These are phyloP conservation scores for Triops cancriformis DNA, from an alignment of 1,140 invertebrate genomes.

Conservation along the genomic window DNA sequence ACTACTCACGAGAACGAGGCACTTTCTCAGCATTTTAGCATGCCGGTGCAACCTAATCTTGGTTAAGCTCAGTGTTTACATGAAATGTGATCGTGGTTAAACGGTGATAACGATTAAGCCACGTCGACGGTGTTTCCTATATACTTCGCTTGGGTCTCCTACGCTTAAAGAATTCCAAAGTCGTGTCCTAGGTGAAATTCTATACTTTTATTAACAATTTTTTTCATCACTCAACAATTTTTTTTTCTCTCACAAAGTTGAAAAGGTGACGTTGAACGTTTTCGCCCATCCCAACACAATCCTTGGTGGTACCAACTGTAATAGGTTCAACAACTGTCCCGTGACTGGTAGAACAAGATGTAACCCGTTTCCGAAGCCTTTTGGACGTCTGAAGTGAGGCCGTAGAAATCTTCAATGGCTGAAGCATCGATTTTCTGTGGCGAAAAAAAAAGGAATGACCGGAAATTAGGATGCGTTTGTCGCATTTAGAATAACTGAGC, in stretches of 20 bases:
- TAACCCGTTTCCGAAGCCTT: slow-evolving; percentile 99
- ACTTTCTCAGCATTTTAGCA: not conserved
- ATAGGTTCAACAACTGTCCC: slow-evolving; percentile 48
- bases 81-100: not conserved
- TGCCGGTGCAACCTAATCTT: not conserved
- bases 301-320: too few relatives aligned
- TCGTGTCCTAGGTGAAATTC: too few relatives aligned
- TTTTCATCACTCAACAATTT: too few relatives aligned
- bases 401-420: slow-evolving; percentile 99
- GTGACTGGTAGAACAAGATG: slow-evolving; percentile 97
- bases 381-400: slow-evolving; percentile 93
- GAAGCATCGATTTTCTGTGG: slow-evolving; percentile 96
- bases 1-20: not conserved
- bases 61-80: not conserved
- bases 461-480: slow-evolving; percentile 29
- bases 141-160: too few relatives aligned
- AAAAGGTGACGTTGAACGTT: too few relatives aligned
- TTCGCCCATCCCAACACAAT: too few relatives aligned
- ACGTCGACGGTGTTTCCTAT: too few relatives aligned
- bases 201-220: too few relatives aligned
- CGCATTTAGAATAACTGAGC: slow-evolving; percentile 4
- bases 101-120: too few relatives aligned
- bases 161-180: too few relatives aligned
- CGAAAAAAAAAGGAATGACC: slow-evolving; percentile 31
- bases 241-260: too few relatives aligned